phyloP scores from a whole-genome alignment of 2,113 vertebrate genomes.

The Plectropomus leopardus region DNA sequence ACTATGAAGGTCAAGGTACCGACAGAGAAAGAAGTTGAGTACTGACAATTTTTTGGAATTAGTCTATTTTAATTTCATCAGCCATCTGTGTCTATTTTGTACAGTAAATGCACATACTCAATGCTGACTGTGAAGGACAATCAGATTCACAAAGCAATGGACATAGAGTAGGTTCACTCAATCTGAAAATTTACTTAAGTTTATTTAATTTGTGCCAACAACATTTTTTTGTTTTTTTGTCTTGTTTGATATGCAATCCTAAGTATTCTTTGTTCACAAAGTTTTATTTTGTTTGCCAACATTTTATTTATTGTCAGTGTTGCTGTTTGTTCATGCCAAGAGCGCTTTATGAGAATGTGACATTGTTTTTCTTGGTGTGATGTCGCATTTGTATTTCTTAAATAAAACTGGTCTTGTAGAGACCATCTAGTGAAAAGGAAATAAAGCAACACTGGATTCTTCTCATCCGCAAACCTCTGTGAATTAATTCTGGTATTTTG shows the following conservation, averaged over 20 bases:
- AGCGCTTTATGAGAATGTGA: slow-evolving; percentile 84
- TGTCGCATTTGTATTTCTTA: slow-evolving; percentile 82
- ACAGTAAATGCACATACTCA: slow-evolving; percentile 71
- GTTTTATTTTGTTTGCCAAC: slow-evolving; percentile 78
- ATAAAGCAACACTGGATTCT: slow-evolving; percentile 85
- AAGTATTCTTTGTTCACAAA: slow-evolving; percentile 77
- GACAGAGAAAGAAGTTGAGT: slow-evolving; percentile 66
- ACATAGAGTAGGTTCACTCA: slow-evolving; percentile 78
- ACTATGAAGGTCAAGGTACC: slow-evolving; percentile 75
- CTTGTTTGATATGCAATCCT: slow-evolving; percentile 84
- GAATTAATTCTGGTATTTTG: slow-evolving; percentile 64
- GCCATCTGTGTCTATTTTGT: slow-evolving; percentile 76
- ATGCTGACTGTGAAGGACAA: slow-evolving; percentile 86
- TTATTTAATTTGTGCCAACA: slow-evolving; percentile 86
- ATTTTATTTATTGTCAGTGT: slow-evolving; percentile 87
- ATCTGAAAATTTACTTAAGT: slow-evolving; percentile 73
- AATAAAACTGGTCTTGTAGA: slow-evolving; percentile 80
- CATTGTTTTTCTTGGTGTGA: slow-evolving; percentile 79
- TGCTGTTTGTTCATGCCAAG: slow-evolving; percentile 85
- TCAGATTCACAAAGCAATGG: slow-evolving; percentile 84
- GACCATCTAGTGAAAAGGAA: slow-evolving; percentile 78
- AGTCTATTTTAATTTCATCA: slow-evolving; percentile 65
- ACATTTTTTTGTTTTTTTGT: slow-evolving; percentile 75
- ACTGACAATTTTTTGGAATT: slow-evolving; percentile 62
- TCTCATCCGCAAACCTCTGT: slow-evolving; percentile 74